phyloP scores from a whole-genome alignment of 2,113 vertebrate genomes.

The Equus quagga region DNA sequence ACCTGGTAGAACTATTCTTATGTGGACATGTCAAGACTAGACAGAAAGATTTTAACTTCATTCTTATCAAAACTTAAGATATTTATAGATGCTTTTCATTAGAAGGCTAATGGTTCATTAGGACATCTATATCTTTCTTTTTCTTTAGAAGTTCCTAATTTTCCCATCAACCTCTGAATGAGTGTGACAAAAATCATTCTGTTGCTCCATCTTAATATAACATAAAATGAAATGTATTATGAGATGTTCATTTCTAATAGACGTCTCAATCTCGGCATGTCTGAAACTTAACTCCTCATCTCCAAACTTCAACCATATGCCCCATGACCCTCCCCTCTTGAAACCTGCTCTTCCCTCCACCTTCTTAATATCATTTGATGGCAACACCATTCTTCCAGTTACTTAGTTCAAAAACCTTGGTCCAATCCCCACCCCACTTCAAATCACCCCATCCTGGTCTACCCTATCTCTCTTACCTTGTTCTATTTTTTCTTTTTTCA shows the following conservation, averaged over 20 bases:
- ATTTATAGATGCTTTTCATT: neutral
- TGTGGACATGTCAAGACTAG: neutral
- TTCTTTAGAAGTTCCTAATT: slow-evolving; percentile 3
- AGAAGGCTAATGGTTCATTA: neutral
- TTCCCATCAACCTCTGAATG: neutral
- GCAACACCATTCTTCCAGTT: neutral
- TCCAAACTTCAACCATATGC: neutral
- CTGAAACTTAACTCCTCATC: neutral
- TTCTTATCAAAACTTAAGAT: neutral
- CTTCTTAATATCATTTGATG: neutral
- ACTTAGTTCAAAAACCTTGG: neutral
- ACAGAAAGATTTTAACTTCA: neutral
- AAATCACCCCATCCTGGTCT: neutral
- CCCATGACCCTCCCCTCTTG: neutral
- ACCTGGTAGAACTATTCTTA: neutral
- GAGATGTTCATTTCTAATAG: neutral
- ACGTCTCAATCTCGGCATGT: neutral
- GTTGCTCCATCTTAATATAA: neutral
- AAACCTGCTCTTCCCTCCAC: neutral
- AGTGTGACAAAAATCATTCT: neutral
- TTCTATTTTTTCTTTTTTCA: neutral
- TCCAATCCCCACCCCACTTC: neutral
- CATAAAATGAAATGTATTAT: neutral
- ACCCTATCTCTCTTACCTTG: neutral
- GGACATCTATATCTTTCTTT: slow-evolving; percentile 3